Evolutionary conservation across 2,888 invertebrate species (phyloP), one percentile per base, ranked within the genome.

Genomic region (Dasypolia templi): DNA sequence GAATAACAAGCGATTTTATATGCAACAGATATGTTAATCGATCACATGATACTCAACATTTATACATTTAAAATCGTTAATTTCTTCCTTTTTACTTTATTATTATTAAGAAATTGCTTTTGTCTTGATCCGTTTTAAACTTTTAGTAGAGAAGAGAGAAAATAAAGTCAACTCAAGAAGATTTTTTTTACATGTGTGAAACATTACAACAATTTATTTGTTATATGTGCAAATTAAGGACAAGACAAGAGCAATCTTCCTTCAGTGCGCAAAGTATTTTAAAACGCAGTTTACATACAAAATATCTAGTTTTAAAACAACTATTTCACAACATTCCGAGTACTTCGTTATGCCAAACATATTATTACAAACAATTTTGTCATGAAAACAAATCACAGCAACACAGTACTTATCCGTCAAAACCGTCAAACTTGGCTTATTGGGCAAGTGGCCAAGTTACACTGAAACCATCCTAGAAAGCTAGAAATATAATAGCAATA

Each of bases 1-100:
- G 62, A 76, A 83, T 86, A 87, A 90, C 89, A 91, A 89, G 89
- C 88, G 77, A 87, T 84, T 87, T 81, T 83, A 84, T 86, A 89
- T 89, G 90, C 91, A 91, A 91, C 88, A 86, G 85, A 90, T 90
- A 89, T 90, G 91, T 86, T 67, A 63, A 86, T 78, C 87, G 81
- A 87, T 88, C 88, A 92, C 89, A 89, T 91, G 22, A 67, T 79
- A 81, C 75, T 79, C 77, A 84, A 87, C 84, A 79, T 74, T 79
- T 83, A 86, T 83, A 83, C 81, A 83, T 76, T 81, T 69, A 75
- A 72, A 73, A 73, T 83, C 68, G 77, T 84, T 75, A 85, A 73
- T 67, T 75, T 75, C 35, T 61, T 75, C 65, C 39, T 58, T 78
- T 71, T 81, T 65, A 67, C 66, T 70, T 63, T 62, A 44, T 71